Evolutionary conservation across 2,113 vertebrate genomes (phyloP).

Genomic region (Lathamus discolor): DNA sequence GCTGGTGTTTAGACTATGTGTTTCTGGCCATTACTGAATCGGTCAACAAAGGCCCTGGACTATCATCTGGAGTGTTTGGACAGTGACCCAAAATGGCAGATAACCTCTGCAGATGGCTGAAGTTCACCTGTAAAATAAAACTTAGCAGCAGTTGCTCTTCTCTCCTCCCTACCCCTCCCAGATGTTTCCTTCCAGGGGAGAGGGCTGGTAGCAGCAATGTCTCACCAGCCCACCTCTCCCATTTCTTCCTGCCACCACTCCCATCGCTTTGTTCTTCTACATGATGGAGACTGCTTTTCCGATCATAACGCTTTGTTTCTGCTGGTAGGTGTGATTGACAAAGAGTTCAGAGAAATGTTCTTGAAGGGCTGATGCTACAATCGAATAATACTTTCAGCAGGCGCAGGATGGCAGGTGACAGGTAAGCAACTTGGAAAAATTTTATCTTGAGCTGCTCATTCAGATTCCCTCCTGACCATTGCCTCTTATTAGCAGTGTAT

Average conservation of each 20-base stretch:
- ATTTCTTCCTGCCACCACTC: background rate
- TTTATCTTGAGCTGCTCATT: background rate
- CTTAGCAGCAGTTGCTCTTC: background rate
- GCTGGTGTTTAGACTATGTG: background rate
- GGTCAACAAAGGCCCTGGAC: background rate
- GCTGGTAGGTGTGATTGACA: background rate
- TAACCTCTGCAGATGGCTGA: background rate
- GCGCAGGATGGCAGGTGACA: rapidly evolving
- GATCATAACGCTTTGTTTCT: rapidly evolving
- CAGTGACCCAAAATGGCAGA: background rate
- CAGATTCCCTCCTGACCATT: background rate
- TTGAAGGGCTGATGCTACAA: background rate
- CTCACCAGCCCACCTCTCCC: background rate
- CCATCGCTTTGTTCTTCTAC: background rate
- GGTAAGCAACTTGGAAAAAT: background rate
- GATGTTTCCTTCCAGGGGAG: background rate
- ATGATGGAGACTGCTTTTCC: rapidly evolving
- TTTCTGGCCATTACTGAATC: background rate
- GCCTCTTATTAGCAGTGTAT: background rate
- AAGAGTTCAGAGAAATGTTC: background rate
- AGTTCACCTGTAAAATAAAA: background rate
- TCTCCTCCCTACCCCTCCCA: background rate
- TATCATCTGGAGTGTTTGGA: background rate
- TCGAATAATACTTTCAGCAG: background rate
- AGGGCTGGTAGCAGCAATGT: rapidly evolving